A percentile compares a stretch with the other conserved stretches of the same genome.
phyloP scores from a whole-genome alignment of 2,888 invertebrate species.

The Brachyptera risi region DNA sequence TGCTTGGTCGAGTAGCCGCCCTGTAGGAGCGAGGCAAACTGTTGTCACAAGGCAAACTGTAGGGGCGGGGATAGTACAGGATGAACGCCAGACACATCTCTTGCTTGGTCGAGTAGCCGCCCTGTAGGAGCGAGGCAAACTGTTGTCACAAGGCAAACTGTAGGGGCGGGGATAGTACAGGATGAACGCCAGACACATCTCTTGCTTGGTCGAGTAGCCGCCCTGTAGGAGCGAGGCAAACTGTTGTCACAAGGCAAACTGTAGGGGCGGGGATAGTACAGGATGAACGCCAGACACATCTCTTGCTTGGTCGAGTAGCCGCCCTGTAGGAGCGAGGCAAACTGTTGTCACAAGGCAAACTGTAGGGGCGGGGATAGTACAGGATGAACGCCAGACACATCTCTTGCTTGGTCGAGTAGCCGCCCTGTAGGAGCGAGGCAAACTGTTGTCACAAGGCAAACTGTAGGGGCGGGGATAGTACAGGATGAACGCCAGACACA shows the following conservation, averaged over 20 bases:
- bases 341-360: too few species aligned
- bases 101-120: constrained; percentile 77
- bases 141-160: too few species aligned
- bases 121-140: too few species aligned
- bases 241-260: too few species aligned
- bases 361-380: constrained; percentile 80
- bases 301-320: constrained; percentile 81
- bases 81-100: constrained; percentile 86
- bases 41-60: too few species aligned
- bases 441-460: too few species aligned
- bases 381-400: constrained; percentile 82
- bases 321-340: too few species aligned
- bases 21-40: too few species aligned
- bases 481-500: constrained; percentile 78
- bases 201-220: constrained; percentile 77
- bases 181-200: constrained; percentile 82
- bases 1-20: constrained; percentile 80
- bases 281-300: constrained; percentile 79
- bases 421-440: too few species aligned
- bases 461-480: constrained; percentile 84
- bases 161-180: constrained; percentile 80
- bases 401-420: constrained; percentile 78
- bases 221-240: too few species aligned
- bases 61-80: constrained; percentile 77
- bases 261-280: constrained; percentile 82